A percentile compares a stretch with the other conserved stretches of the same genome.
These are phyloP conservation scores for Heterodera carotae DNA, from an alignment of 1,140 invertebrate genomes.

Conservation along the genomic window DNA sequence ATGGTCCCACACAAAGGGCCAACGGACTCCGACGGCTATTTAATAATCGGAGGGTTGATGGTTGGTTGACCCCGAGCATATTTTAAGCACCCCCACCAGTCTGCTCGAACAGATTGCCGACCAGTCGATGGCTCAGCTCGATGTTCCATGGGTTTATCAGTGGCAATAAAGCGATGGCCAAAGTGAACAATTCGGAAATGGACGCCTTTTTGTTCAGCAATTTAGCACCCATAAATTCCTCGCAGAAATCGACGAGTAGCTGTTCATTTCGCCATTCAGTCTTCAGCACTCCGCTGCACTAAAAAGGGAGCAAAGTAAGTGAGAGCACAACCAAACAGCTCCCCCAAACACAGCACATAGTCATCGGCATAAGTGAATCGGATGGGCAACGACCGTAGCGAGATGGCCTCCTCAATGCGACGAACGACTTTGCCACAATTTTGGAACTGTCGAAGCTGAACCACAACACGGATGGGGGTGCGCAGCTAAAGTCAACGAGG, in stretches of 20 bases:
- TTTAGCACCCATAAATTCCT: conserved; percentile 14
- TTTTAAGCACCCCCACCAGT: too few relatives aligned
- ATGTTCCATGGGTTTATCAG: conserved; percentile 39
- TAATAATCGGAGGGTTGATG: too few relatives aligned
- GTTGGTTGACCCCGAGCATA: too few relatives aligned
- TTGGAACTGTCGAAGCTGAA: conserved; percentile 16
- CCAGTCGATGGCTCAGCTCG: conserved; percentile 31
- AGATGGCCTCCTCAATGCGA: conserved; percentile 30
- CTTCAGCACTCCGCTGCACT: conserved; percentile 33
- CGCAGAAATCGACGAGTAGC: conserved; percentile 31
- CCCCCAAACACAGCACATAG: too few relatives aligned
- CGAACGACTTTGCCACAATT: conserved; percentile 10
- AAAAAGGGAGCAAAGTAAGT: conserved; percentile 22
- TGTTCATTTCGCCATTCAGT: conserved; percentile 41
- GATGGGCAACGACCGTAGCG: conserved; percentile 33
- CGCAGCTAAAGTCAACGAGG: conserved; percentile 37
- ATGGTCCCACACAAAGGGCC: too few relatives aligned
- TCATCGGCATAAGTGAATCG: conserved; percentile 35
- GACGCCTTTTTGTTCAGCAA: neutral
- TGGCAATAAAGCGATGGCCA: conserved; percentile 32
- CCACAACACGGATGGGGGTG: conserved; percentile 32
- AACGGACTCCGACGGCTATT: too few relatives aligned
- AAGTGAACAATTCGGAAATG: conserved; percentile 19
- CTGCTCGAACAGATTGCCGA: conserved; percentile 23
- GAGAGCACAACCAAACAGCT: too few relatives aligned